phyloP scores from a whole-genome alignment of 2,888 invertebrate genomes.

The Achlya flavicornis region DNA sequence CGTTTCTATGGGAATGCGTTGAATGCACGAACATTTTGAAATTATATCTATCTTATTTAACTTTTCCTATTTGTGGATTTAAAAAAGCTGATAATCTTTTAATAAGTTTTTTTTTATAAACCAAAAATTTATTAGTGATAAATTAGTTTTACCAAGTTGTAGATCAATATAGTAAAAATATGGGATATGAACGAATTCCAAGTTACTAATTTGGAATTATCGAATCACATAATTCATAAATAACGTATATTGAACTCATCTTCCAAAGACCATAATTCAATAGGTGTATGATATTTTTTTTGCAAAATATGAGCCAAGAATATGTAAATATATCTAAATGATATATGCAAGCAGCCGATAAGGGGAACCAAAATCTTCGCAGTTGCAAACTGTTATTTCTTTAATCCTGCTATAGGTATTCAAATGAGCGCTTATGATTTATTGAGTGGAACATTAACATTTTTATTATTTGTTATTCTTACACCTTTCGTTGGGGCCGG shows the following conservation, averaged over 20 bases:
- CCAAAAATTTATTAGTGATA: no score
- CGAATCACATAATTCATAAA: not conserved
- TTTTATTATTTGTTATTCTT: conserved; percentile 85
- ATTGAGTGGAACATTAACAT: conserved; percentile 85
- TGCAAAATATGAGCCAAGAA: conserved; percentile 49
- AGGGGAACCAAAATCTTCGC: conserved; percentile 50
- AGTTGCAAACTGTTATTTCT: conserved; percentile 74
- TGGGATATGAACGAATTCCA: no score
- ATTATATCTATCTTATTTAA: not conserved
- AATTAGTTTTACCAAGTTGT: no score
- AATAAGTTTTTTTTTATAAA: no score
- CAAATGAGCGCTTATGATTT: conserved; percentile 84
- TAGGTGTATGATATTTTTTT: conserved; percentile 17
- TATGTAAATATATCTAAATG: conserved; percentile 65
- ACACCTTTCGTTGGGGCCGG: conserved; percentile 79
- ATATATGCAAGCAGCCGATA: conserved; percentile 51
- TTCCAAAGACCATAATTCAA: no score
- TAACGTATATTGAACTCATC: no score
- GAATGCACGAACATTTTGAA: conserved; percentile 55
- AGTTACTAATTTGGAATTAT: no score
- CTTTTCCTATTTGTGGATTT: no score
- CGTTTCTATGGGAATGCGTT: conserved; percentile 77
- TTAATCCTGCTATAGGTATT: conserved; percentile 81
- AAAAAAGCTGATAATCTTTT: no score
- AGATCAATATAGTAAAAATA: no score